phyloP scores from a whole-genome alignment of 2,888 invertebrate genomes.

The Agapetus fuscipes region DNA sequence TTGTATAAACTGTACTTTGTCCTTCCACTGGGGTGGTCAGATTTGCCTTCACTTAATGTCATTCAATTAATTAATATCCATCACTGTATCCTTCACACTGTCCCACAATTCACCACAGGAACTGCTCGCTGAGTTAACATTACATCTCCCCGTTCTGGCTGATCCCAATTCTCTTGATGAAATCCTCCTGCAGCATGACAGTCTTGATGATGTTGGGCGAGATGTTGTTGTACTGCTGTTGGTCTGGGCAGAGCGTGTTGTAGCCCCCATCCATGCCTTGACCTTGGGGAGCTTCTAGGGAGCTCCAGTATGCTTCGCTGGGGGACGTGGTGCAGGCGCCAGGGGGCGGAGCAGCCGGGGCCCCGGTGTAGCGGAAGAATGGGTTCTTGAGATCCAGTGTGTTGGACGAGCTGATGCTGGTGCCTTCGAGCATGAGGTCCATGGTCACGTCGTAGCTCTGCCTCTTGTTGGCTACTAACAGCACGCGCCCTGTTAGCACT shows the following conservation, averaged over 20 bases:
- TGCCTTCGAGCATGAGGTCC: slow-evolving; percentile 84
- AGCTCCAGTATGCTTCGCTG: slow-evolving; percentile 87
- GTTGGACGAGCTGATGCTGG: slow-evolving; percentile 76
- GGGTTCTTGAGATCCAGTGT: slow-evolving; percentile 97
- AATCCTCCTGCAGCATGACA: slow-evolving; percentile 45
- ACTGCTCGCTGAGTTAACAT: too few species aligned
- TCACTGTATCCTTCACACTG: too few species aligned
- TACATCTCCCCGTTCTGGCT: slow-evolving; percentile 47
- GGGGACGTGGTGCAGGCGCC: slow-evolving; percentile 86
- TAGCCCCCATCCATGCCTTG: slow-evolving; percentile 36
- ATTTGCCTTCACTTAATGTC: too few species aligned
- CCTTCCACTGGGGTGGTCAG: too few species aligned
- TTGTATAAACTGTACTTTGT: too few species aligned
- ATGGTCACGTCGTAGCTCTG: slow-evolving; percentile 99
- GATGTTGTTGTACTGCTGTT: slow-evolving; percentile 30
- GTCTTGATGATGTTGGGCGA: slow-evolving; percentile 43
- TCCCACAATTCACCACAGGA: too few species aligned
- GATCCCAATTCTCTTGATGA: slow-evolving; percentile 44
- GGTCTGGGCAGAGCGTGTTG: slow-evolving; percentile 15
- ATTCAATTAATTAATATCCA: too few species aligned
- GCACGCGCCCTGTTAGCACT: slow-evolving; percentile 74
- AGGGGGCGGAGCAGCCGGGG: slow-evolving; percentile 86
- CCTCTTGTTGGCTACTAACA: slow-evolving; percentile 86
- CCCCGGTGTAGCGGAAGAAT: slow-evolving; percentile 93
- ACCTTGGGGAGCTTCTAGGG: slow-evolving; percentile 58